Evolutionary conservation across 2,888 invertebrate species (phyloP).

Genomic region (Conus canariensis): DNA sequence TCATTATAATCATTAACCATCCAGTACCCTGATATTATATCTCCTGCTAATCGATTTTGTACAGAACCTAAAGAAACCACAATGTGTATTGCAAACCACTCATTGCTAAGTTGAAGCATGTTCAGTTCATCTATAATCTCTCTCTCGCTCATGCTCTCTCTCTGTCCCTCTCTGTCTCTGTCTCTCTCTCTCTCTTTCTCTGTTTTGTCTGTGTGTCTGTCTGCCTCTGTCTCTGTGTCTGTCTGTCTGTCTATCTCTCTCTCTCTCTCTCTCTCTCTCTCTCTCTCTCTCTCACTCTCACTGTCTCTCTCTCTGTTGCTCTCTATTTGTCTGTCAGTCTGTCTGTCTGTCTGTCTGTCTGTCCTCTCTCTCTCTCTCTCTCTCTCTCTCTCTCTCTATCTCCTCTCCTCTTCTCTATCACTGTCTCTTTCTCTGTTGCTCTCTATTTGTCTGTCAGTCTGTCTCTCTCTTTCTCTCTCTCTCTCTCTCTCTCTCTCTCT

Average conservation of each 20-base stretch:
- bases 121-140: not conserved
- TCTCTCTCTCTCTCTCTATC: not conserved
- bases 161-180: not conserved
- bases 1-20: no score
- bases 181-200: not conserved
- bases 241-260: not conserved
- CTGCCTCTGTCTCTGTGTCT: no score
- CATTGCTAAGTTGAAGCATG: not conserved
- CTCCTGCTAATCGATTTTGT: no score
- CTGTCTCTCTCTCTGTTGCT: not conserved
- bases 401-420: not conserved
- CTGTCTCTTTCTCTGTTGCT: not conserved
- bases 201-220: no score
- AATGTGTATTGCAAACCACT: no score
- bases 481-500: not conserved
- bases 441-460: not conserved
- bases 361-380: not conserved
- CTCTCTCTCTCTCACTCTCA: not conserved
- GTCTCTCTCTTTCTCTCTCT: not conserved
- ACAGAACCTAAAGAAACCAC: no score
- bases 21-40: no score
- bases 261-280: not conserved
- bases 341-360: slow-evolving; percentile 2
- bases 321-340: not conserved
- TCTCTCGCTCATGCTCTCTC: not conserved